Evolutionary conservation across 2,113 vertebrate species (phyloP).

Genomic region (Miniopterus natalensis): DNA sequence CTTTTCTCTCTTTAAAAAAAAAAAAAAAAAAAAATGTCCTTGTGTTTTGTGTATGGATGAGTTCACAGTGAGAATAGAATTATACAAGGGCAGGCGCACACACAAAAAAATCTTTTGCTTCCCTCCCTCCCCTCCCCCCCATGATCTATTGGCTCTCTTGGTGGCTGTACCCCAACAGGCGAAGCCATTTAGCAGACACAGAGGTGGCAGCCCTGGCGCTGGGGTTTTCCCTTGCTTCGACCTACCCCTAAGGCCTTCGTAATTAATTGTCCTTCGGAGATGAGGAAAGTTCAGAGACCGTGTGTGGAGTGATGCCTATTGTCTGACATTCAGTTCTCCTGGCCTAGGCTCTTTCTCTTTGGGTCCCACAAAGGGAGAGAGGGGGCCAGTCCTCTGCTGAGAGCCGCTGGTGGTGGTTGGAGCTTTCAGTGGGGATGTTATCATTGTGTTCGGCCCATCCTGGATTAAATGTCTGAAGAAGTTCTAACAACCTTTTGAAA

Average conservation of each 20-base stretch:
- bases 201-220: slow-evolving; percentile 85
- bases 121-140: slow-evolving; percentile 72
- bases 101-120: slow-evolving; percentile 89
- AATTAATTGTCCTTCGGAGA: slow-evolving; percentile 94
- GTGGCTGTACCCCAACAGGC: slow-evolving; percentile 88
- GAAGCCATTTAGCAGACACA: slow-evolving; percentile 87
- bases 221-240: slow-evolving; percentile 90
- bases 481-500: slow-evolving; percentile 87
- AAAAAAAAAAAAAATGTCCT: slow-evolving; percentile 87
- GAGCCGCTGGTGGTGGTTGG: slow-evolving; percentile 87
- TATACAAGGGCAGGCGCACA: slow-evolving; percentile 90
- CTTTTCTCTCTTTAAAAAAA: slow-evolving; percentile 87
- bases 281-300: slow-evolving; percentile 92
- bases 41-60: slow-evolving; percentile 92
- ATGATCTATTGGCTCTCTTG: slow-evolving; percentile 88
- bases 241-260: slow-evolving; percentile 93
- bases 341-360: slow-evolving; percentile 87
- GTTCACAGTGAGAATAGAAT: slow-evolving; percentile 92
- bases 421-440: slow-evolving; percentile 83
- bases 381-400: slow-evolving; percentile 87
- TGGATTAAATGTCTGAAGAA: slow-evolving; percentile 86
- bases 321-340: slow-evolving; percentile 92
- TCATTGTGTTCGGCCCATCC: slow-evolving; percentile 85
- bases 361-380: slow-evolving; percentile 88
- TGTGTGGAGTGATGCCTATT: slow-evolving; percentile 90